Percentiles rank a stretch among this genome's conserved stretches.
Conservation (phyloP, 2,797 vertebrate genomes). For the Typhlichthys subterraneus region DNA sequence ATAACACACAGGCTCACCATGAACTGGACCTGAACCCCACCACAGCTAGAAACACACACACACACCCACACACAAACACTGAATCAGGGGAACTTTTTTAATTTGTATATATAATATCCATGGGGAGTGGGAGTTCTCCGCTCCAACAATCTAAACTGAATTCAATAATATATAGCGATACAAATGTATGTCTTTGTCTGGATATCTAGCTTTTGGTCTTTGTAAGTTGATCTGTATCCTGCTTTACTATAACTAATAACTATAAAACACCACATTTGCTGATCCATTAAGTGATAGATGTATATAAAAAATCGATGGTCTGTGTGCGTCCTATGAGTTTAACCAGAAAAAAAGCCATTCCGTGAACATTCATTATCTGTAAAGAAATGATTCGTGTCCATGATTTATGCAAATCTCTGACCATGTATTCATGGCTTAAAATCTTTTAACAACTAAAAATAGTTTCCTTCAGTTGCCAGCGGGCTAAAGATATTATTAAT, state of each 20-base stretch:
- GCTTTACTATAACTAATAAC: slow-evolving; percentile 14
- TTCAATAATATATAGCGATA: no score
- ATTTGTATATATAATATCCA: no score
- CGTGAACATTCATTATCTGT: slow-evolving; percentile 72
- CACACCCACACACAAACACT: background rate
- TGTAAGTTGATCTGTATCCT: slow-evolving; percentile 41
- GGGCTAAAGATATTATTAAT: slow-evolving; percentile 70
- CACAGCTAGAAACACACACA: slow-evolving; percentile 19
- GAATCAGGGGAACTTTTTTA: no score
- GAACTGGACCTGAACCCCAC: slow-evolving; percentile 22
- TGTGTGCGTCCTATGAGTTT: slow-evolving; percentile 51
- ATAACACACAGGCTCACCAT: slow-evolving; percentile 42
- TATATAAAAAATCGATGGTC: slow-evolving; percentile 42
- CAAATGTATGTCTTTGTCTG: slow-evolving; percentile 16
- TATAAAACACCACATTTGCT: slow-evolving; percentile 40
- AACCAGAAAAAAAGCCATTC: slow-evolving; percentile 49
- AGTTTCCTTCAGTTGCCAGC: slow-evolving; percentile 53
- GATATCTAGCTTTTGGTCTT: slow-evolving; percentile 28
- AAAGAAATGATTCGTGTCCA: slow-evolving; percentile 64
- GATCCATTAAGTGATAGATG: slow-evolving; percentile 72
- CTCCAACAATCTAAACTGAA: no score
- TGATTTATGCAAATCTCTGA: slow-evolving; percentile 78
- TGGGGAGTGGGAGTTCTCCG: no score
- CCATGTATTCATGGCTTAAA: slow-evolving; percentile 68
- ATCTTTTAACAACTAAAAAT: slow-evolving; percentile 72